Percentiles rank a stretch among this genome's conserved stretches.
Evolutionary conservation across 2,888 invertebrate species (phyloP).

Genomic region (Brachyopa scutellaris): DNA sequence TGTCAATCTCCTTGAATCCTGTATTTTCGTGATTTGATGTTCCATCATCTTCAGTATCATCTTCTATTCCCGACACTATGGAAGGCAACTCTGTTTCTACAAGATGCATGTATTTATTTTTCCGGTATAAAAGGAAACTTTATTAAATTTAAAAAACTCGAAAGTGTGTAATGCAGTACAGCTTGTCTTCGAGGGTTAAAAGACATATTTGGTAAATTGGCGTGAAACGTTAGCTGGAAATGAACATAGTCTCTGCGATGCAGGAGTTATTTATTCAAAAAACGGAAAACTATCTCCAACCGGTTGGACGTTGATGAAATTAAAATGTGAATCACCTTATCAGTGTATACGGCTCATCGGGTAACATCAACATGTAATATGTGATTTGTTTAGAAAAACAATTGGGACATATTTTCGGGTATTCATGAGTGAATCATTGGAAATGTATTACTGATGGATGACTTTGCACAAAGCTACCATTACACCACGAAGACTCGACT

Average conservation of each 20-base stretch:
- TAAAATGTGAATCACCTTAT: background rate
- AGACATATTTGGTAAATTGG: constrained; percentile 20
- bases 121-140: background rate
- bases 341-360: too few species aligned
- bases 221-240: background rate
- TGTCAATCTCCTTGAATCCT: background rate
- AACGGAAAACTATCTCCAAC: background rate
- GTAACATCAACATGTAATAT: too few species aligned
- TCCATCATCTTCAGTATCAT: background rate
- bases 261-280: constrained; percentile 36
- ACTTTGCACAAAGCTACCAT: background rate
- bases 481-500: background rate
- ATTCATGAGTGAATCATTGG: too few species aligned
- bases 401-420: too few species aligned
- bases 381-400: too few species aligned
- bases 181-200: background rate
- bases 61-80: background rate
- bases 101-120: background rate
- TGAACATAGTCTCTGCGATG: background rate
- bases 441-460: background rate
- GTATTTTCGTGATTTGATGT: background rate
- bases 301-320: background rate
- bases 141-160: background rate
- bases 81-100: background rate
- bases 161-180: background rate